These are phyloP conservation scores for Agrochola macilenta DNA, from an alignment of 2,888 invertebrate species.

Conservation along the genomic window DNA sequence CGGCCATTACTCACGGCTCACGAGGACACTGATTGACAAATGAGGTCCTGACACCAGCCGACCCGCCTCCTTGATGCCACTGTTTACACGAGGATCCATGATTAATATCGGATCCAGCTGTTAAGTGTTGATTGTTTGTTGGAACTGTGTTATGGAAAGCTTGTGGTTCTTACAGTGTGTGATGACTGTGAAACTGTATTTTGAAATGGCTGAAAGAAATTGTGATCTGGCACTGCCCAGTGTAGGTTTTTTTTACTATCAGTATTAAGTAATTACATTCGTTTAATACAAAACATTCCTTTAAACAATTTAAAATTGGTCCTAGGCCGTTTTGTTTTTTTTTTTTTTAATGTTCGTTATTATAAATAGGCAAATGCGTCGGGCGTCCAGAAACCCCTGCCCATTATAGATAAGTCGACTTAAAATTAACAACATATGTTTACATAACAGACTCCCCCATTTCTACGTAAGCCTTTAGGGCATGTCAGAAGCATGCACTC, in stretches of 20 bases:
- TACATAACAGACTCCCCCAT: constrained; percentile 3
- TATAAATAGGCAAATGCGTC: too few relatives aligned
- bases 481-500: constrained; percentile 29
- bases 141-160: background rate
- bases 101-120: constrained; percentile 47
- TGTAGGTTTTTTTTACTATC: too few relatives aligned
- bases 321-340: too few relatives aligned
- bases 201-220: too few relatives aligned
- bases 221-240: too few relatives aligned
- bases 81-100: constrained; percentile 38
- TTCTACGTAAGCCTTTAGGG: constrained; percentile 23
- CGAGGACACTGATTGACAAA: constrained; percentile 66
- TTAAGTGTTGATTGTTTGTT: constrained; percentile 14
- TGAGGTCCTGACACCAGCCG: constrained; percentile 42
- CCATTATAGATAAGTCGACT: background rate
- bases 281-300: too few relatives aligned
- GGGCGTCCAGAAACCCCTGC: background rate
- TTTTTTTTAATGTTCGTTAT: too few relatives aligned
- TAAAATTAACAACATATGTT: constrained; percentile 20
- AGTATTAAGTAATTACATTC: too few relatives aligned
- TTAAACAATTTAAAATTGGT: too few relatives aligned
- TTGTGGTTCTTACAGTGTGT: background rate
- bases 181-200: too few relatives aligned
- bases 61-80: constrained; percentile 31
- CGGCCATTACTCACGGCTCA: constrained; percentile 62